Evolutionary conservation across 2,113 vertebrate species (phyloP), one percentile per base, ranked within the genome.

Genomic region (Sardina pilchardus): DNA sequence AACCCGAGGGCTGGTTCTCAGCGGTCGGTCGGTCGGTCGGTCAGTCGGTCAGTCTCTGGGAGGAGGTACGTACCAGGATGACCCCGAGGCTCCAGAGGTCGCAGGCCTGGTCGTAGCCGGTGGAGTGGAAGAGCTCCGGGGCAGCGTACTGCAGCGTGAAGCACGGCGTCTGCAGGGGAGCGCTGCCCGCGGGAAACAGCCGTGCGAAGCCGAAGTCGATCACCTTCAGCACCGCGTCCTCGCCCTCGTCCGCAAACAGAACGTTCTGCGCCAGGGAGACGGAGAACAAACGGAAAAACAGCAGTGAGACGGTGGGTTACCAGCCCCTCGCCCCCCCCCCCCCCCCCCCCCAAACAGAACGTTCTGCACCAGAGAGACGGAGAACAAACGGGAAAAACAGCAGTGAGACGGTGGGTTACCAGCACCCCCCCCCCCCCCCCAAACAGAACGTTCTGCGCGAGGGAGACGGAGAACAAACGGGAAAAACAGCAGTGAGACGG

Each of bases 51-150:
- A n/a, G n/a, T n/a, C n/a, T n/a, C 59, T 63, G 59, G 59, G 42
- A 24, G 53, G 84, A 2, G 45, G n/a, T 85, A 82, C 87, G 90
- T 95, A 98, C 97, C 96, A 98, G 91, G 84, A 98, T 97, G 89
- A 98, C 97, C 4, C 97, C 97, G 0, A 98, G 95, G 91, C 97
- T 98, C 97, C 97, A 98, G 88, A 98, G 96, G 91, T 98, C 97
- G 1, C 97, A 98, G 81, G 96, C 96, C 90, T 98, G 96, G 86
- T 98, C 97, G 16, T 98, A 98, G 30, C 97, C 97, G 0, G 96
- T 94, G 1, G 94, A 96, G 26, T 96, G 95, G 81, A 98, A 95
- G 80, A 98, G 96, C 89, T 98, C 97, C 0, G 97, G 97, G 0
- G 97, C 97, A 0, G 97, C 97, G 1, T 98, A 98, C 93, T 98